These are phyloP conservation scores for Trachelus tabidus DNA, from an alignment of 2,888 invertebrate genomes.

Conservation along the genomic window DNA sequence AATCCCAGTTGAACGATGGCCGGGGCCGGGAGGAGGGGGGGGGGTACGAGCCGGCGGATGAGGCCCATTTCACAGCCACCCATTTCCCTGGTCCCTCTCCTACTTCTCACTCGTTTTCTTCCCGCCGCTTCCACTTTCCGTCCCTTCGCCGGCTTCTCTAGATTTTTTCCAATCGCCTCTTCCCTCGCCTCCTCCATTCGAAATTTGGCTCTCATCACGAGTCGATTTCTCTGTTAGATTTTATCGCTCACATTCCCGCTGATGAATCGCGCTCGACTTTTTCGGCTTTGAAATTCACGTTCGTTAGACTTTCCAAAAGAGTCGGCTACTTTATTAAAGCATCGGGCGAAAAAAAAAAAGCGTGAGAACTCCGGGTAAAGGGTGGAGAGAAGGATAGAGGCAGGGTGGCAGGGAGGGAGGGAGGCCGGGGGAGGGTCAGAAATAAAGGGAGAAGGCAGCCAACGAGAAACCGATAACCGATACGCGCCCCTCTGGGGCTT, in stretches of 20 bases:
- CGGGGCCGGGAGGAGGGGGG: too few species aligned
- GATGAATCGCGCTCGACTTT: not conserved
- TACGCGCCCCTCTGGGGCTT: constrained; percentile 12
- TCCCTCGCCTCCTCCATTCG: too few species aligned
- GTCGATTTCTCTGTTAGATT: not conserved
- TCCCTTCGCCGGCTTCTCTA: not conserved
- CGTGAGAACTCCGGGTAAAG: not conserved
- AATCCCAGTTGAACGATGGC: too few species aligned
- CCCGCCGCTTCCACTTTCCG: not conserved
- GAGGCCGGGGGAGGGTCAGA: not conserved
- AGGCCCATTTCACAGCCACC: too few species aligned
- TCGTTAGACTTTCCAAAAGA: not conserved
- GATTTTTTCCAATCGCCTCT: not conserved
- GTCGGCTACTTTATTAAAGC: constrained; percentile 7
- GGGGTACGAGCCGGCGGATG: too few species aligned
- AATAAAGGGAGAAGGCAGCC: not conserved
- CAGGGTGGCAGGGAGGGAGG: too few species aligned
- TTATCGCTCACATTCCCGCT: not conserved
- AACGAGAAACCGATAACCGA: constrained; percentile 17
- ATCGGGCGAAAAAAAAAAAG: not conserved
- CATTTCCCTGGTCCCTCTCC: too few species aligned
- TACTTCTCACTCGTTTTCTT: too few species aligned
- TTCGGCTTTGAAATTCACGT: not conserved
- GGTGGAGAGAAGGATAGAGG: not conserved
- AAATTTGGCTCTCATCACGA: not conserved